These are phyloP conservation scores for Rhabdomys dilectus DNA, from an alignment of 2,113 vertebrate genomes.

Conservation along the genomic window DNA sequence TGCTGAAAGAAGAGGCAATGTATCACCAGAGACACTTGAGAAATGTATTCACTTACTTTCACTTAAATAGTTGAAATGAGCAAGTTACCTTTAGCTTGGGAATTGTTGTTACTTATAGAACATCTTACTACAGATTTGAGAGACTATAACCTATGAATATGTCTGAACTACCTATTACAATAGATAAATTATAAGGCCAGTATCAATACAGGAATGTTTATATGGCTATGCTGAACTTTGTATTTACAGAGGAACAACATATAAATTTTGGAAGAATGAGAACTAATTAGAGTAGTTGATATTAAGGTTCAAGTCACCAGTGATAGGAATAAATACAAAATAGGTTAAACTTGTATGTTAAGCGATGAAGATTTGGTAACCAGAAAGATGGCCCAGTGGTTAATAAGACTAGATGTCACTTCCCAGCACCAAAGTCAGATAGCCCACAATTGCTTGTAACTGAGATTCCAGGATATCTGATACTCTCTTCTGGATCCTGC, in stretches of 20 bases:
- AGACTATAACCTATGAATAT: background rate
- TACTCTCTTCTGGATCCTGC: background rate
- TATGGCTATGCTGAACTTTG: background rate
- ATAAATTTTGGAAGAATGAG: slow-evolving; percentile 5
- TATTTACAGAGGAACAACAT: background rate
- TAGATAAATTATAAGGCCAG: background rate
- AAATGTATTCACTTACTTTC: background rate
- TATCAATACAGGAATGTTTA: background rate
- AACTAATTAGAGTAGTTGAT: slow-evolving; percentile 7
- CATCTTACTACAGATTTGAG: background rate
- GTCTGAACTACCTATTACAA: background rate
- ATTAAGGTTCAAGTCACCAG: background rate
- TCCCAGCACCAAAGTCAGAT: background rate
- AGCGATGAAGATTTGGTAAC: background rate
- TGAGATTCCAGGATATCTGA: background rate
- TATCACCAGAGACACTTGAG: background rate
- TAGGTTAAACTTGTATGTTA: background rate
- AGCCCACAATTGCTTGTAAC: background rate
- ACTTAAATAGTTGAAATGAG: background rate
- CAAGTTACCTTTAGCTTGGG: background rate
- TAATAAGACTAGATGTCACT: background rate
- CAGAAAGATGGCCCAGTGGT: background rate
- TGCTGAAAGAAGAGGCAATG: background rate
- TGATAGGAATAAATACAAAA: slow-evolving; percentile 30
- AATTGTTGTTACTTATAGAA: background rate